Conservation (phyloP, 2,888 invertebrate genomes). For the Watsonalla binaria region DNA sequence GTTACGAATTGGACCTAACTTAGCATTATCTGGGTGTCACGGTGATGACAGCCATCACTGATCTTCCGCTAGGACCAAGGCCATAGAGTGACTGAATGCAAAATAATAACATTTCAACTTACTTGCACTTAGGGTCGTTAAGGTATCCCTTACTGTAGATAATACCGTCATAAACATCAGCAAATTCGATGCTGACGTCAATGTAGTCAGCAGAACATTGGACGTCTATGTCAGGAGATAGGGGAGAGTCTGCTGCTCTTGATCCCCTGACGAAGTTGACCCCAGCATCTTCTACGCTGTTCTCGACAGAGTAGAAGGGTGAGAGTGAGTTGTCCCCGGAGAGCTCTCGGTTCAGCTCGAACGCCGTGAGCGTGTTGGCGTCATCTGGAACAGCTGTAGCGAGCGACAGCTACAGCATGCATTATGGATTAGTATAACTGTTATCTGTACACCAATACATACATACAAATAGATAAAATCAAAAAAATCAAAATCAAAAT, state of each 20-base stretch:
- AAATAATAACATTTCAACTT: conserved; percentile 33
- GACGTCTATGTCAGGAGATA: conserved; percentile 78
- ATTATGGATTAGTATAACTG: neutral
- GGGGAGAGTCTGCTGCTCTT: conserved; percentile 72
- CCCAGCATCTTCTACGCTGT: conserved; percentile 49
- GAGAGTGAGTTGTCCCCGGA: conserved; percentile 59
- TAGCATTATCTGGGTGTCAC: too few relatives aligned
- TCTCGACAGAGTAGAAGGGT: conserved; percentile 54
- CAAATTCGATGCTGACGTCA: conserved; percentile 81
- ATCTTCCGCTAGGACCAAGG: too few relatives aligned
- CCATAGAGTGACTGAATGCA: too few relatives aligned
- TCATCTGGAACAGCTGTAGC: conserved; percentile 75
- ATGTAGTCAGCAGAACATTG: conserved; percentile 79
- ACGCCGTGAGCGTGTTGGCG: conserved; percentile 56
- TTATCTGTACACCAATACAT: too few relatives aligned
- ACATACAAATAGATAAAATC: too few relatives aligned
- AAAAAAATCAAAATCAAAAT: too few relatives aligned
- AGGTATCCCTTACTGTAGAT: conserved; percentile 85
- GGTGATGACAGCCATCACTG: too few relatives aligned
- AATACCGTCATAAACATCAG: conserved; percentile 81
- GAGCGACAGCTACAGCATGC: conserved; percentile 65
- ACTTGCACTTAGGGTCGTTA: conserved; percentile 83
- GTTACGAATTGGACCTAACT: too few relatives aligned
- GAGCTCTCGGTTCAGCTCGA: conserved; percentile 64
- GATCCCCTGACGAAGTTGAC: conserved; percentile 68